Conservation (phyloP, 2,888 invertebrate genomes). For the Empis livida region DNA sequence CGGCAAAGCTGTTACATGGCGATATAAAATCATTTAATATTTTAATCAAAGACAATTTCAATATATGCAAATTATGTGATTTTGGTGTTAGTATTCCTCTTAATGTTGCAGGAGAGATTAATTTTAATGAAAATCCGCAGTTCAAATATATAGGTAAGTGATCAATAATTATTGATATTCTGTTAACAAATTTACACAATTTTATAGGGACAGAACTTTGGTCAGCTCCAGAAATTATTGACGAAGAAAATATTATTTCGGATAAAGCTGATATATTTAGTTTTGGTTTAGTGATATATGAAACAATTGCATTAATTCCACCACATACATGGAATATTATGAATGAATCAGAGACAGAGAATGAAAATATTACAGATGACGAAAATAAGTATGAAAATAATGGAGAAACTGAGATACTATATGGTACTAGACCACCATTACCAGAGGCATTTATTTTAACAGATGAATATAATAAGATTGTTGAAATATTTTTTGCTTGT, state of each 20-base stretch:
- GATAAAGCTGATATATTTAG: slow-evolving; percentile 69
- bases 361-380: slow-evolving; percentile 13
- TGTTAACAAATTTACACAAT: neutral
- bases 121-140: slow-evolving; percentile 40
- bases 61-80: slow-evolving; percentile 66
- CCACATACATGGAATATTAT: slow-evolving; percentile 43
- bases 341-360: slow-evolving; percentile 18
- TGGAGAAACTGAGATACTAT: slow-evolving; percentile 13
- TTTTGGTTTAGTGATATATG: slow-evolving; percentile 65
- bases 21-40: slow-evolving; percentile 77
- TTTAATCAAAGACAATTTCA: slow-evolving; percentile 61
- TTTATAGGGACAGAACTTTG: slow-evolving; percentile 59
- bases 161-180: too few relatives aligned
- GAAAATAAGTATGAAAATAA: slow-evolving; percentile 12
- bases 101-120: slow-evolving; percentile 47
- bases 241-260: slow-evolving; percentile 44
- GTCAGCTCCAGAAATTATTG: slow-evolving; percentile 67
- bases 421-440: slow-evolving; percentile 57
- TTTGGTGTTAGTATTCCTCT: slow-evolving; percentile 70
- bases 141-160: slow-evolving; percentile 49
- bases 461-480: slow-evolving; percentile 46
- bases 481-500: slow-evolving; percentile 58
- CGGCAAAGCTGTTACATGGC: slow-evolving; percentile 59
- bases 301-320: slow-evolving; percentile 61
- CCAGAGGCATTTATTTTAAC: slow-evolving; percentile 47